phyloP scores from a whole-genome alignment of 2,888 invertebrate genomes.

The Autographa pulchrina region DNA sequence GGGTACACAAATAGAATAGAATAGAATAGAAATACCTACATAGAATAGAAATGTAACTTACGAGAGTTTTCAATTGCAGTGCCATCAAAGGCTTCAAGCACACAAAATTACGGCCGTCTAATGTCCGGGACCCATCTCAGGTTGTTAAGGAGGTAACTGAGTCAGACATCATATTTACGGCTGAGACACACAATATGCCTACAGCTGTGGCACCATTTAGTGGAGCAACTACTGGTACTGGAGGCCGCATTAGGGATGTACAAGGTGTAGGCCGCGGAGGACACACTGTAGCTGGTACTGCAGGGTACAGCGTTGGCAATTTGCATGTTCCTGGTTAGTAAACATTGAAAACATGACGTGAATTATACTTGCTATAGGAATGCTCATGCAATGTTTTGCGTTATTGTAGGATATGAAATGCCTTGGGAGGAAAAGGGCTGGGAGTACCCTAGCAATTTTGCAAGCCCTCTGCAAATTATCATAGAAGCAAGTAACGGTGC shows the following conservation, averaged over 20 bases:
- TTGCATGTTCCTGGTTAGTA: constrained; percentile 94
- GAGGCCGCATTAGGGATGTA: constrained; percentile 98
- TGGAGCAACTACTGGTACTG: constrained; percentile 99
- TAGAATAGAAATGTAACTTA: background rate
- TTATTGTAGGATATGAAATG: constrained; percentile 92
- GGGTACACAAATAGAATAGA: background rate
- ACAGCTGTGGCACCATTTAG: constrained; percentile 99
- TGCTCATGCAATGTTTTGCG: background rate
- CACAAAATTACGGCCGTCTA: constrained; percentile 91
- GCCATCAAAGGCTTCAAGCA: constrained; percentile 96
- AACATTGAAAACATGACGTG: background rate
- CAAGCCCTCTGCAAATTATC: constrained; percentile 95
- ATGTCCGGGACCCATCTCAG: constrained; percentile 89
- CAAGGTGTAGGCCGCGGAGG: constrained; percentile 98
- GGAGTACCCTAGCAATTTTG: constrained; percentile 96
- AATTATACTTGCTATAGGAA: background rate
- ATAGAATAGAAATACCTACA: no score
- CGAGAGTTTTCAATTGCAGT: constrained; percentile 84
- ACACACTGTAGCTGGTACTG: constrained; percentile 98
- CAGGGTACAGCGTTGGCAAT: constrained; percentile 98
- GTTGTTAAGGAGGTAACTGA: constrained; percentile 90
- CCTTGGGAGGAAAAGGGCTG: constrained; percentile 95
- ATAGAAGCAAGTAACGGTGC: constrained; percentile 99
- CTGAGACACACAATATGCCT: constrained; percentile 99
- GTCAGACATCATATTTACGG: constrained; percentile 98